Percentiles rank a stretch among this genome's conserved stretches.
Evolutionary conservation across 2,888 invertebrate genomes (phyloP).

Genomic region (Tenthredo distinguenda): DNA sequence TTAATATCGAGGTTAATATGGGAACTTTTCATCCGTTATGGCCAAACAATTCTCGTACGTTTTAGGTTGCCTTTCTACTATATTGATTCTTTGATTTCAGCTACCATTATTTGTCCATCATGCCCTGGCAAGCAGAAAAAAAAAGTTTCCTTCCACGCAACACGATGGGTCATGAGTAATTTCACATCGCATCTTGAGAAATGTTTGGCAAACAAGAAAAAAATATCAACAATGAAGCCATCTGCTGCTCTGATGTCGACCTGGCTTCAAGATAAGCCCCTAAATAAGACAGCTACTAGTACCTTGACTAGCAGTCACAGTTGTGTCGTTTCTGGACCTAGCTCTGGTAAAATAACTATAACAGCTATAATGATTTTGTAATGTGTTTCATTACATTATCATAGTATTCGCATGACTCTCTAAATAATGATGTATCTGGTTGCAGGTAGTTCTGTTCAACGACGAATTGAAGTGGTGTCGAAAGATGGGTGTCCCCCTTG

Average conservation of each 20-base stretch:
- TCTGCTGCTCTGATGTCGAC: conserved; percentile 17
- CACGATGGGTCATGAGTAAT: conserved; percentile 10
- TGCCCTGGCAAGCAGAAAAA: neutral
- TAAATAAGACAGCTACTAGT: neutral
- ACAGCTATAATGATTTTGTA: neutral
- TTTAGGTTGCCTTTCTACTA: too few species aligned
- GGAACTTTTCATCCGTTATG: too few species aligned
- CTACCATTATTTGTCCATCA: neutral
- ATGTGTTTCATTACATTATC: neutral
- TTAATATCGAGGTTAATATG: too few species aligned
- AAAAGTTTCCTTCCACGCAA: conserved; percentile 6
- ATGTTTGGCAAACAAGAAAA: conserved; percentile 8
- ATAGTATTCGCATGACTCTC: neutral
- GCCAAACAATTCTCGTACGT: too few species aligned
- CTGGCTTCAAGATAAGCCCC: conserved; percentile 2
- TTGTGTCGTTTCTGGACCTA: neutral
- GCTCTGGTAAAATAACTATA: neutral
- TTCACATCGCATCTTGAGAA: conserved; percentile 13
- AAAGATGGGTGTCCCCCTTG: neutral
- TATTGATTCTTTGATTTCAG: too few species aligned
- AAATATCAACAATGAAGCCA: conserved; percentile 1
- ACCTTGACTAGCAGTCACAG: neutral
- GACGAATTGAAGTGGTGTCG: conserved; percentile 1
- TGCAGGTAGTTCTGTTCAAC: conserved; percentile 7
- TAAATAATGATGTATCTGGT: conserved; percentile 2